A percentile compares a stretch with the other conserved stretches of the same genome.
Conservation (phyloP, 2,113 vertebrate species). For the Corvus moneduloides region DNA sequence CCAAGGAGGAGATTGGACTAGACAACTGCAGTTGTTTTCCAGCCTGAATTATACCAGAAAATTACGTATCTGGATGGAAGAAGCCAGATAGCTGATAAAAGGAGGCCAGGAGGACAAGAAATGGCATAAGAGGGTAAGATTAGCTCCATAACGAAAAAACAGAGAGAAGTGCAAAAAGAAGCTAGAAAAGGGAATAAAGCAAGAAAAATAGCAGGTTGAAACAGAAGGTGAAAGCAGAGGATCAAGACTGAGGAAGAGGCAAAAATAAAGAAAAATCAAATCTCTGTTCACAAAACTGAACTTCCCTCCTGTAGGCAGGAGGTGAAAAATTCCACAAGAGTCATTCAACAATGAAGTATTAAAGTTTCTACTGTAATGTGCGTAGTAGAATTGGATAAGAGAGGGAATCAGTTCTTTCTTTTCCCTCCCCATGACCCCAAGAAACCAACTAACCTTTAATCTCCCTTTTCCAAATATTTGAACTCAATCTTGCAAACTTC, state of each 20-base stretch:
- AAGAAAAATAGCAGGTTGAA: neutral
- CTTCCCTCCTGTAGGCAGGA: neutral
- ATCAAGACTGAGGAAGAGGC: neutral
- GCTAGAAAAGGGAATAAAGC: neutral
- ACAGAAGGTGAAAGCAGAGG: neutral
- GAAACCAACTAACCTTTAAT: constrained; percentile 1
- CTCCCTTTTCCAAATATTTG: neutral
- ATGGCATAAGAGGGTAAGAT: neutral
- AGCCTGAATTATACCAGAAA: neutral
- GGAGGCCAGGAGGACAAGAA: neutral
- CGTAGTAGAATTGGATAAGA: neutral
- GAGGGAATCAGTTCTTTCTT: neutral
- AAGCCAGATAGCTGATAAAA: neutral
- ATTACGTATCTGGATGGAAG: rapidly evolving
- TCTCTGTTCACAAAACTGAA: neutral
- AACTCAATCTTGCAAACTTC: neutral
- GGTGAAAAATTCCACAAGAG: neutral
- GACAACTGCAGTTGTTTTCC: neutral
- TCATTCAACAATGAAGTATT: neutral
- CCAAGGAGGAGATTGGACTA: neutral
- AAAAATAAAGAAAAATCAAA: neutral
- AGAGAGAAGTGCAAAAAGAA: neutral
- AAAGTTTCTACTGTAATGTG: neutral
- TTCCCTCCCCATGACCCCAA: neutral
- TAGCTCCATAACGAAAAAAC: neutral